Conservation (phyloP, 2,888 invertebrate genomes). For the Helobdella robusta region DNA sequence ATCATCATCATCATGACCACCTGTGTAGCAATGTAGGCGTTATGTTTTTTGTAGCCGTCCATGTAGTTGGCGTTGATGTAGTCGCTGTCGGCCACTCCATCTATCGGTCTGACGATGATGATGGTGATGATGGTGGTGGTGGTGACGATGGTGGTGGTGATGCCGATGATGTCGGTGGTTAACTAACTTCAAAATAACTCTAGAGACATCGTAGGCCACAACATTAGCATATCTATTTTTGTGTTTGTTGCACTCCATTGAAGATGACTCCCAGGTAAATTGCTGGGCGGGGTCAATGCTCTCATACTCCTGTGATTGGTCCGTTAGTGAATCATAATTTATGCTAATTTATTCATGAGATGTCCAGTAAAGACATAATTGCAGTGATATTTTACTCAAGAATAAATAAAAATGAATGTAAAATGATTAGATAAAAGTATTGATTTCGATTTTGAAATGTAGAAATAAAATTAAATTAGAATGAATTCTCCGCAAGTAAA, state of each 20-base stretch:
- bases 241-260: constrained; percentile 90
- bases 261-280: constrained; percentile 98
- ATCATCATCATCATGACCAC: constrained; percentile 12
- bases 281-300: constrained; percentile 98
- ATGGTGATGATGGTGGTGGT: constrained; percentile 68
- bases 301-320: constrained; percentile 90
- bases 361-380: too few relatives aligned
- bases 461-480: too few relatives aligned
- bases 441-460: too few relatives aligned
- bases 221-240: constrained; percentile 99
- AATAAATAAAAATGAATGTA: too few relatives aligned
- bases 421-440: too few relatives aligned
- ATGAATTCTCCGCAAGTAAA: too few relatives aligned
- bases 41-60: constrained; percentile 94
- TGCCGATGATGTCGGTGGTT: not conserved
- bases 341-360: too few relatives aligned
- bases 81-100: constrained; percentile 80
- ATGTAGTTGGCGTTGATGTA: constrained; percentile 99
- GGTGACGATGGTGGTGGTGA: not conserved
- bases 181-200: constrained; percentile 10
- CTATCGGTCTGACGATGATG: constrained; percentile 53
- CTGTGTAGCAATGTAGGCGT: constrained; percentile 95
- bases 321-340: too few relatives aligned
- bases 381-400: too few relatives aligned
- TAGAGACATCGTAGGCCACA: constrained; percentile 92